These are phyloP conservation scores for Lepus americanus DNA, from an alignment of 2,113 vertebrate genomes.

Conservation along the genomic window DNA sequence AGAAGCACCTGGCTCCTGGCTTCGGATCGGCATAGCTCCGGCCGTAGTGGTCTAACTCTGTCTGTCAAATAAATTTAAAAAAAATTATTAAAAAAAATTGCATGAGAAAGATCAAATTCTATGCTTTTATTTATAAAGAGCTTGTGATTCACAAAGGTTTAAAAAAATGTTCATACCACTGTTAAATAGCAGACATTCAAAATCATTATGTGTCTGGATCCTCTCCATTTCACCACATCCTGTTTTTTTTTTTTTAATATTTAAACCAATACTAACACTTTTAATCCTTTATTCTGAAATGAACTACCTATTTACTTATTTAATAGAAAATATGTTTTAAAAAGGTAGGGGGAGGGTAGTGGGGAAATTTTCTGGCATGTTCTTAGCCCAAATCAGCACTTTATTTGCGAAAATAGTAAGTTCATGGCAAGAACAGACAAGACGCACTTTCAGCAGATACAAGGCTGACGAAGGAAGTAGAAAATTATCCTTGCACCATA, in stretches of 20 bases:
- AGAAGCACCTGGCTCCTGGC: no score
- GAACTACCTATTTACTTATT: slow-evolving; percentile 17
- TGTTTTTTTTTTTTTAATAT: background rate
- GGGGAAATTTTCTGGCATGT: slow-evolving; percentile 38
- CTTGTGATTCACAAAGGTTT: slow-evolving; percentile 36
- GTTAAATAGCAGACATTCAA: background rate
- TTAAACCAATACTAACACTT: background rate
- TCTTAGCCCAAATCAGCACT: slow-evolving; percentile 8
- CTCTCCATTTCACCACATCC: background rate
- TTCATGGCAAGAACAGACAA: slow-evolving; percentile 66
- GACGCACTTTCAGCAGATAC: background rate
- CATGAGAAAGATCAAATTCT: background rate
- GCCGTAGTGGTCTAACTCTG: no score
- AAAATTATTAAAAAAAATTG: no score
- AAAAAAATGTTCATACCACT: background rate
- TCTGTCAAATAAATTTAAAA: no score
- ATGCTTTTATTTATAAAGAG: slow-evolving; percentile 30
- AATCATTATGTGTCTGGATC: background rate
- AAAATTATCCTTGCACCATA: slow-evolving; percentile 64
- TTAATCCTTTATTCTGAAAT: slow-evolving; percentile 19
- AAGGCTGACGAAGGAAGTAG: slow-evolving; percentile 30
- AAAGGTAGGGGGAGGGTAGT: background rate
- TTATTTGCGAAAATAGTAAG: slow-evolving; percentile 40
- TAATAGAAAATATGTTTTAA: background rate
- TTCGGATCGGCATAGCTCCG: no score